phyloP scores from a whole-genome alignment of 2,888 invertebrate genomes.

The Clostera curtula region DNA sequence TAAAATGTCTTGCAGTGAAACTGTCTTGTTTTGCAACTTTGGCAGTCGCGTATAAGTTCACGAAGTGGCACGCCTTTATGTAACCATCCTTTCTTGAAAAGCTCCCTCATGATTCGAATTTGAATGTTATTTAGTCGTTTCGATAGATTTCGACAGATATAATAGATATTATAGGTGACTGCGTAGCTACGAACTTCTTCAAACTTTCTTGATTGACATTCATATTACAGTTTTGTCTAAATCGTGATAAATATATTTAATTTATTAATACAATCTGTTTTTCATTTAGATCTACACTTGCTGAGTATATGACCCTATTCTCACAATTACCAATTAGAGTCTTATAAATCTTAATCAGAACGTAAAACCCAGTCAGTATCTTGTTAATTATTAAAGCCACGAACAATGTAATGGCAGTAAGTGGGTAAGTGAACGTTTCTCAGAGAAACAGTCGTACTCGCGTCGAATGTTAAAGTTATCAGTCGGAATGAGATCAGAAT shows the following conservation, averaged over 20 bases:
- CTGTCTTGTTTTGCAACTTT: constrained; percentile 25
- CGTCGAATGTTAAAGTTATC: constrained; percentile 29
- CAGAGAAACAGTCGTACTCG: constrained; percentile 8
- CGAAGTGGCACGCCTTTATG: constrained; percentile 17
- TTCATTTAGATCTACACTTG: constrained; percentile 8
- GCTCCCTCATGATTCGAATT: constrained; percentile 8
- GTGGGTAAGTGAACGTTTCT: constrained; percentile 34
- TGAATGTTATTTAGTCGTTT: constrained; percentile 13
- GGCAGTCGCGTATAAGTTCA: constrained; percentile 15
- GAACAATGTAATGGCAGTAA: constrained; percentile 19
- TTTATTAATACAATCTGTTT: too few species aligned
- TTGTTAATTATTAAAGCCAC: constrained; percentile 17
- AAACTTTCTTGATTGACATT: too few species aligned
- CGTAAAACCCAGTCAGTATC: constrained; percentile 8
- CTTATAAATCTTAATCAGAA: constrained; percentile 16
- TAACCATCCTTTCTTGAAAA: constrained; percentile 19
- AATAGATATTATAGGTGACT: background rate
- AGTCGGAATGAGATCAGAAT: constrained; percentile 56
- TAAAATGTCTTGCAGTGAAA: constrained; percentile 18
- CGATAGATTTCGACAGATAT: constrained; percentile 3
- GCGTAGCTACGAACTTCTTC: background rate
- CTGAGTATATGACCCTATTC: constrained; percentile 4
- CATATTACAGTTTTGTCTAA: too few species aligned
- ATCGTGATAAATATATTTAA: too few species aligned
- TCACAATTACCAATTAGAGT: constrained; percentile 17